Conservation (phyloP, 1,140 invertebrate genomes). For the Gryllus bimaculatus region DNA sequence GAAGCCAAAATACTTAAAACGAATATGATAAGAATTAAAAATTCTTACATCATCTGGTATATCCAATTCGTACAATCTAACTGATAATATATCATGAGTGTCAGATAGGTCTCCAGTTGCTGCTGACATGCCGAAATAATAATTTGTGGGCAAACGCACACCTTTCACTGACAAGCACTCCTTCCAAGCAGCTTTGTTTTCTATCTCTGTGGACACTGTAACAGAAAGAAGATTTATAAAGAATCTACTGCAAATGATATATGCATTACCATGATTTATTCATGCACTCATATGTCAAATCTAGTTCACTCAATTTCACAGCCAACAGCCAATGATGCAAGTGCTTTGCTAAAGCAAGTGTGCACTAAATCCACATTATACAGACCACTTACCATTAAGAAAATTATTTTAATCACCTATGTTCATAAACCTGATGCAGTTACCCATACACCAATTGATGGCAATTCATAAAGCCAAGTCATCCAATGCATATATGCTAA, state of each 20-base stretch:
- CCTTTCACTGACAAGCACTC: conserved; percentile 86
- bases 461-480: too few species aligned
- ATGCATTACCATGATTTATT: neutral
- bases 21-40: too few species aligned
- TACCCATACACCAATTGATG: too few species aligned
- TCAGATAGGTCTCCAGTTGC: conserved; percentile 95
- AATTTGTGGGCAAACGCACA: conserved; percentile 86
- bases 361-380: neutral
- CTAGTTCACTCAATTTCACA: neutral
- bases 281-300: neutral
- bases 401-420: too few species aligned
- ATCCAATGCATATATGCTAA: too few species aligned
- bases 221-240: conserved; percentile 12
- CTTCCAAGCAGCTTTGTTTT: conserved; percentile 87
- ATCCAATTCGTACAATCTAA: conserved; percentile 86
- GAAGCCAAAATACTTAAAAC: neutral
- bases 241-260: neutral
- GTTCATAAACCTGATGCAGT: too few species aligned
- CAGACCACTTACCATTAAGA: neutral
- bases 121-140: conserved; percentile 89
- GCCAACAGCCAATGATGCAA: neutral
- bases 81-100: conserved; percentile 90
- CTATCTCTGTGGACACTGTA: conserved; percentile 81
- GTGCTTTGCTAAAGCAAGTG: neutral
- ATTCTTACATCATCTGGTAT: conserved; percentile 54